Evolutionary conservation across 2,113 vertebrate genomes (phyloP), one percentile per base, ranked within the genome.

Genomic region (Ailurus styani): DNA sequence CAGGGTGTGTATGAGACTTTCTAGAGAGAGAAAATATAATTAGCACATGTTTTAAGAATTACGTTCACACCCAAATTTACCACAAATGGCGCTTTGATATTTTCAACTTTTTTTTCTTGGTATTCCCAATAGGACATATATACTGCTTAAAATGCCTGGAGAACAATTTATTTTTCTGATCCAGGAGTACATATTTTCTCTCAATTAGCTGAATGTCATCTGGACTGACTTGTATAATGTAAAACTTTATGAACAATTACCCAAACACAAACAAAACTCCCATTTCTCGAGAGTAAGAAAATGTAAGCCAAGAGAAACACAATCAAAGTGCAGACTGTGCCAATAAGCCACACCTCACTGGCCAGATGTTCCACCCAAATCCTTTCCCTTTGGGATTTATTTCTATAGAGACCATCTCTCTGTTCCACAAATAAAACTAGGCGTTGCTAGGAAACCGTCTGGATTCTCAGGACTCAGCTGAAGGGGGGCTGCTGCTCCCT

Each of bases 381-480:
- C 93, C 54, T 95, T 96, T 52, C 89, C 87, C 90, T 79, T 15
- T 20, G 96, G 96, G 89, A 96, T 31, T 95, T 55, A 97, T 96
- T 97, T 96, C 96, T 97, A 96, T 91, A 96, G 92, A 96, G 93
- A 98, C 87, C 50, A 45, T 95, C 79, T 95, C 75, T 97, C 94
- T 84, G 87, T 72, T 96, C 97, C 95, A 88, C 90, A 97, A 96
- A 98, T 97, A 97, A 97, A 96, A 64, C 47, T 9, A 88, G 37
- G 52, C 5, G 87, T 97, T 97, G 96, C 98, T 98, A 98, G 92
- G 97, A 96, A 82, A 97, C 96, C 55, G 60, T 82, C 52, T 18
- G 37, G 96, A 90, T 97, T 96, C 93, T 97, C 62, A 78, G 81
- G 95, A 94, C 87, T 89, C 87, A 95, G 89, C 55, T 77, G n/a